Evolutionary conservation across 2,888 invertebrate genomes (phyloP).

Genomic region (Lamellibrachia columna): DNA sequence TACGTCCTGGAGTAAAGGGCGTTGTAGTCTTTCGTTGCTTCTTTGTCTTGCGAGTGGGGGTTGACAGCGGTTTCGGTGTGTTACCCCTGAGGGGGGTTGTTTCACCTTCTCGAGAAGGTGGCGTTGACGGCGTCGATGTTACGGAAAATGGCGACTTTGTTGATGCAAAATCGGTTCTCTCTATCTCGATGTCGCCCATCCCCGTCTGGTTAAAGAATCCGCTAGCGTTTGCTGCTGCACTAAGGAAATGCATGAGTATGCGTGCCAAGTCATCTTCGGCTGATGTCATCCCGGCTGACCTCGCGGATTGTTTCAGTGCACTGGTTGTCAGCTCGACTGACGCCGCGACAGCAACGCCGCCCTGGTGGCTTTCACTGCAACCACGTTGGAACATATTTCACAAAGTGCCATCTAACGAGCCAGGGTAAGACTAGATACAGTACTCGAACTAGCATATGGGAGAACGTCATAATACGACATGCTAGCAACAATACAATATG

Average conservation of each 20-base stretch:
- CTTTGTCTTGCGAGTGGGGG: too few relatives aligned
- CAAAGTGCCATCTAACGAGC: not conserved
- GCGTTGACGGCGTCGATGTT: not conserved
- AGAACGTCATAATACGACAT: not conserved
- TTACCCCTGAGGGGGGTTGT: not conserved
- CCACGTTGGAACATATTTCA: not conserved
- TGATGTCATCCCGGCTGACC: not conserved
- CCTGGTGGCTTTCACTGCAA: not conserved
- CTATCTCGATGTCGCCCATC: slow-evolving; percentile 2
- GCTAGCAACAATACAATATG: not conserved
- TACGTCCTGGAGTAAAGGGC: not conserved
- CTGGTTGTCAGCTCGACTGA: not conserved
- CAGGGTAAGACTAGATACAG: not conserved
- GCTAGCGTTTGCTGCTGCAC: not conserved
- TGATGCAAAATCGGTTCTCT: not conserved
- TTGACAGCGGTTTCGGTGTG: not conserved
- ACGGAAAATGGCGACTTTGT: not conserved
- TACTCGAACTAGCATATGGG: not conserved
- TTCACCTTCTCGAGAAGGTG: not conserved
- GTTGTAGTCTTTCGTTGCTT: too few relatives aligned
- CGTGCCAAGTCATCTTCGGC: not conserved
- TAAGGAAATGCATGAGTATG: not conserved
- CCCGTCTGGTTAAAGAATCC: not conserved
- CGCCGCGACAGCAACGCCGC: not conserved
- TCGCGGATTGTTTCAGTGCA: not conserved